Conservation (phyloP, 1,140 invertebrate genomes). For the Brachionus plicatilis region DNA sequence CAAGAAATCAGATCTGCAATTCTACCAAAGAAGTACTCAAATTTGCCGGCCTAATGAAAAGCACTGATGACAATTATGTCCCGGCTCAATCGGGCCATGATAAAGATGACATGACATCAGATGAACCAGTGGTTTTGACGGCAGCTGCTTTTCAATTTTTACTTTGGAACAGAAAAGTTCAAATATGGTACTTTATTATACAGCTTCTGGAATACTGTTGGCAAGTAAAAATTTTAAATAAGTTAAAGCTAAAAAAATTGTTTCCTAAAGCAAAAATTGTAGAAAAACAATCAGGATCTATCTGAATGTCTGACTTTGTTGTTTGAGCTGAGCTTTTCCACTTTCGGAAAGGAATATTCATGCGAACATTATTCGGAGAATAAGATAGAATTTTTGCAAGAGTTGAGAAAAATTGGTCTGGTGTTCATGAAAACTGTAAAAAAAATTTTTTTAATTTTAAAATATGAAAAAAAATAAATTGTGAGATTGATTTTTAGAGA, state of each 20-base stretch:
- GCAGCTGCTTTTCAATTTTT: conserved; percentile 90
- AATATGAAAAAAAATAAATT: not conserved
- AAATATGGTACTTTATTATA: conserved; percentile 91
- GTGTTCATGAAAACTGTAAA: conserved; percentile 79
- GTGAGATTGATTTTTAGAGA: conserved; percentile 58
- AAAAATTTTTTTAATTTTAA: not conserved
- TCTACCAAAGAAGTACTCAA: conserved; percentile 32
- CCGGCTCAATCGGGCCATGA: not conserved
- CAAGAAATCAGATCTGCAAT: conserved; percentile 20
- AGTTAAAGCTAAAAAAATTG: not conserved
- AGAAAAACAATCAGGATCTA: conserved; percentile 70
- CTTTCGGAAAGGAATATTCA: conserved; percentile 90
- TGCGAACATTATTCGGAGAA: conserved; percentile 84
- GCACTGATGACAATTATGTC: not conserved
- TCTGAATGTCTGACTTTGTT: conserved; percentile 87
- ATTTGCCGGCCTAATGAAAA: conserved; percentile 37
- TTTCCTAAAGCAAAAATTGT: conserved; percentile 43
- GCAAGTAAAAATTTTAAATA: not conserved
- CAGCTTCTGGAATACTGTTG: conserved; percentile 72
- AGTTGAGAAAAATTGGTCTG: conserved; percentile 89
- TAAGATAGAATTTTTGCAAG: conserved; percentile 76
- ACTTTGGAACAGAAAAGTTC: conserved; percentile 78
- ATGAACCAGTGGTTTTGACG: conserved; percentile 60
- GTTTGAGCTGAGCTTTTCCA: conserved; percentile 91
- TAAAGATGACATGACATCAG: not conserved